Evolutionary conservation across 64 coral and sea anemone species (phyloP).

Genomic region (Montipora foliosa): DNA sequence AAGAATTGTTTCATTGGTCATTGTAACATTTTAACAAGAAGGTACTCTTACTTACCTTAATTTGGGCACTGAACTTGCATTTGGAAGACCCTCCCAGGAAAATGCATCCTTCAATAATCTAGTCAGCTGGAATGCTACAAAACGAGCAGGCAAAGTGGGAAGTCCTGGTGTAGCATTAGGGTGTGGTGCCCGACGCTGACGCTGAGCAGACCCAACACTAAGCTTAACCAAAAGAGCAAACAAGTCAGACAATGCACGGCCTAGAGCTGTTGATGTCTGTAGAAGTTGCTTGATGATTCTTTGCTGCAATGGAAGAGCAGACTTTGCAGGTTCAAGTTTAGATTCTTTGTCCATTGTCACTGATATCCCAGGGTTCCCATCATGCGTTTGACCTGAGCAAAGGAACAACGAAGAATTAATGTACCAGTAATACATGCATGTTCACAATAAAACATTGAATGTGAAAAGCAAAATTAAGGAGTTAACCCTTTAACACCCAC

Average conservation of each 20-base stretch:
- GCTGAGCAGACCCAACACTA: constrained; percentile 90
- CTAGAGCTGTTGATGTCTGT: constrained; percentile 78
- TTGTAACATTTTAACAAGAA: too few species aligned
- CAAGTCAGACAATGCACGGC: constrained; percentile 90
- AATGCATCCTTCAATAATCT: constrained; percentile 83
- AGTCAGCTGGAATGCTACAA: constrained; percentile 79
- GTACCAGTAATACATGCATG: too few species aligned
- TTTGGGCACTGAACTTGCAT: constrained; percentile 19
- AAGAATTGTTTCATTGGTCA: too few species aligned
- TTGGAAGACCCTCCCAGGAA: constrained; percentile 70
- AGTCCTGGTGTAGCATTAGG: constrained; percentile 60
- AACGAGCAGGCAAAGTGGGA: constrained; percentile 77
- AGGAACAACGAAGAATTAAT: background rate
- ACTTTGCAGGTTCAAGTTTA: constrained; percentile 43
- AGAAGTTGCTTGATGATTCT: constrained; percentile 95
- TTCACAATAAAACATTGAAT: too few species aligned
- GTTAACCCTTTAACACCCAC: too few species aligned
- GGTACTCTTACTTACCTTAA: constrained; percentile 26
- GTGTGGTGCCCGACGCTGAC: constrained; percentile 86
- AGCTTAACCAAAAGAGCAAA: constrained; percentile 87
- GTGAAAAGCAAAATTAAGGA: too few species aligned
- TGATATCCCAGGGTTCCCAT: background rate
- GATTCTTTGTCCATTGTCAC: background rate
- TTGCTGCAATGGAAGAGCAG: constrained; percentile 74
- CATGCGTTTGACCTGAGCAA: constrained; percentile 21